A percentile compares a stretch with the other conserved stretches of the same genome.
Conservation (phyloP, 1,140 invertebrate species). For the Pogonomyrmex californicus region DNA sequence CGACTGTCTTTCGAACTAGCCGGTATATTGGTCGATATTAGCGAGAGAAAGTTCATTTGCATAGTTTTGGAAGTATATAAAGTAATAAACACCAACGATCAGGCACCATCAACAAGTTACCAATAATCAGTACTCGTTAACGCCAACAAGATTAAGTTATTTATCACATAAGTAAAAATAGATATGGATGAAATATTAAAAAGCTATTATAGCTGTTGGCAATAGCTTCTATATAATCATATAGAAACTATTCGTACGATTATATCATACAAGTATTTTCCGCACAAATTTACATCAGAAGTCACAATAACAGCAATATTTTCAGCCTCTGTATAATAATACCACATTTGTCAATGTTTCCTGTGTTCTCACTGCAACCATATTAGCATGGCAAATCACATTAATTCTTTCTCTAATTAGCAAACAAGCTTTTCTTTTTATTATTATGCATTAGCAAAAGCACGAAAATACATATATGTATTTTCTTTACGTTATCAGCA, state of each 20-base stretch:
- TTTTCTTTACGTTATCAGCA: not conserved
- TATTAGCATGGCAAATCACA: not conserved
- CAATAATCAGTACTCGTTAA: constrained; percentile 39
- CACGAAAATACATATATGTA: not conserved
- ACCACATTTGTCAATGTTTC: not conserved
- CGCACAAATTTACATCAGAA: not conserved
- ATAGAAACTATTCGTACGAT: constrained; percentile 14
- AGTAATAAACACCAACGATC: constrained; percentile 39
- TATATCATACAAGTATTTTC: constrained; percentile 22
- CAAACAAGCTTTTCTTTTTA: not conserved
- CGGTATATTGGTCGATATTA: constrained; percentile 36
- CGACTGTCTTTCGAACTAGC: not conserved
- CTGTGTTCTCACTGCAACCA: not conserved
- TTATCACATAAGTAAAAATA: constrained; percentile 49
- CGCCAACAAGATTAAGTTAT: constrained; percentile 38
- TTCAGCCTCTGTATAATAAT: constrained; percentile 25
- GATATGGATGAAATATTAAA: constrained; percentile 43
- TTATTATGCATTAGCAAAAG: not conserved
- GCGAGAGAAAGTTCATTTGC: constrained; percentile 22
- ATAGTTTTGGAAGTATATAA: constrained; percentile 52
- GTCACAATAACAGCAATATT: constrained; percentile 11
- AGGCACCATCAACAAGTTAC: constrained; percentile 38
- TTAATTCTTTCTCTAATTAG: not conserved
- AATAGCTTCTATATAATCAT: constrained; percentile 14
- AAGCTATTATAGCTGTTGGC: constrained; percentile 42